A percentile compares a stretch with the other conserved stretches of the same genome.
Conservation (phyloP, 1,140 invertebrate genomes). For the Aphelinus atriplicis region DNA sequence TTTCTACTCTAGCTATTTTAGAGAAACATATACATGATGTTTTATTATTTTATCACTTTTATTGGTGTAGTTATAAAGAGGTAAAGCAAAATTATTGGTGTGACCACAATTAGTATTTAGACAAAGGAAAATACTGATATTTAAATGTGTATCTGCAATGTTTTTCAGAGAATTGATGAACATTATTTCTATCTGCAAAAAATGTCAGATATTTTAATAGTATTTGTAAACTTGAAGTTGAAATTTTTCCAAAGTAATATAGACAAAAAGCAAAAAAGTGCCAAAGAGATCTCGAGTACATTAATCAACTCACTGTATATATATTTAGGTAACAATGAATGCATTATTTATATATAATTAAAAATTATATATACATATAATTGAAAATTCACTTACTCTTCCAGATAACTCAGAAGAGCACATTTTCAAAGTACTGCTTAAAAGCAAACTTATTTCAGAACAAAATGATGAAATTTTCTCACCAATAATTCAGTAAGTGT, state of each 20-base stretch:
- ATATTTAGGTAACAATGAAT: constrained; percentile 52
- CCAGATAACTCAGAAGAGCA: constrained; percentile 57
- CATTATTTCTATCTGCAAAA: constrained; percentile 53
- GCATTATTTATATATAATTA: constrained; percentile 14
- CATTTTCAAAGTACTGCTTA: constrained; percentile 56
- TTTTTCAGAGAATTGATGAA: constrained; percentile 51
- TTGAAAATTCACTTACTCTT: no score
- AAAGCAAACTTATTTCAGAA: constrained; percentile 47
- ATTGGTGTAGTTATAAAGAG: constrained; percentile 55
- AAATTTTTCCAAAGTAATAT: constrained; percentile 41
- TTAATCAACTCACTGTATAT: constrained; percentile 54
- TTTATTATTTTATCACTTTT: constrained; percentile 57
- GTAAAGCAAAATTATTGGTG: constrained; percentile 37
- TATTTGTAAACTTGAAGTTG: constrained; percentile 58
- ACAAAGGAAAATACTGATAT: no score
- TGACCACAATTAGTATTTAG: no score
- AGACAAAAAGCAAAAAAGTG: neutral
- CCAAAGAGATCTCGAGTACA: constrained; percentile 42
- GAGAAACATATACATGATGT: constrained; percentile 53
- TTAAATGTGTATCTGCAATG: neutral
- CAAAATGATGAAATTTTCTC: constrained; percentile 51
- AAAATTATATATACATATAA: constrained; percentile 36
- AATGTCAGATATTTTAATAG: constrained; percentile 56
- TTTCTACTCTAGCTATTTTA: constrained; percentile 40
- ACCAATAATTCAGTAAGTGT: constrained; percentile 53